Evolutionary conservation across 2,113 vertebrate genomes (phyloP).

Genomic region (Caranx melampygus): DNA sequence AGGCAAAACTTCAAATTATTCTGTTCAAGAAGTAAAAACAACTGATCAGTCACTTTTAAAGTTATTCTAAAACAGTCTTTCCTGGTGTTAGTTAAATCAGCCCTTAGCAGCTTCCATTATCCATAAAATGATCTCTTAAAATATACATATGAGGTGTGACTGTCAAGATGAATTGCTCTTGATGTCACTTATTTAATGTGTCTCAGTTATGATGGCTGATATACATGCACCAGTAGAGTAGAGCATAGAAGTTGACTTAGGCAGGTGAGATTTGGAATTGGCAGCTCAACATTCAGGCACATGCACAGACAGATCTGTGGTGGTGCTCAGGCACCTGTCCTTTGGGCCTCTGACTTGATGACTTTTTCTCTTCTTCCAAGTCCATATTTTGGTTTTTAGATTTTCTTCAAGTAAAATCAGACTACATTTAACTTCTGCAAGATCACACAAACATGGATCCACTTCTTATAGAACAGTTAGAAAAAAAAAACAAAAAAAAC

Average conservation of each 20-base stretch:
- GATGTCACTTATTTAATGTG: slow-evolving; percentile 59
- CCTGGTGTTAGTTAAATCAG: slow-evolving; percentile 63
- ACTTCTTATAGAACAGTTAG: no score
- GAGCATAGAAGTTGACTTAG: slow-evolving; percentile 5
- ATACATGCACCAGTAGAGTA: slow-evolving; percentile 44
- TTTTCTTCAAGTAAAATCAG: neutral
- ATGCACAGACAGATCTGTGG: neutral
- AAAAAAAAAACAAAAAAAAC: no score
- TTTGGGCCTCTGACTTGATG: neutral
- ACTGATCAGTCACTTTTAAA: slow-evolving; percentile 19
- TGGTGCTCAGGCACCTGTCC: neutral
- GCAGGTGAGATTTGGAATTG: slow-evolving; percentile 3
- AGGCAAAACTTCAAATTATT: slow-evolving; percentile 52
- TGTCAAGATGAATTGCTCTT: slow-evolving; percentile 60
- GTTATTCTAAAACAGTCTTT: slow-evolving; percentile 34
- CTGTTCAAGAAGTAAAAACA: slow-evolving; percentile 18
- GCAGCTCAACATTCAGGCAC: slow-evolving; percentile 13
- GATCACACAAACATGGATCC: no score
- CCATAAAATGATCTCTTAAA: slow-evolving; percentile 25
- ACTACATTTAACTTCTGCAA: no score
- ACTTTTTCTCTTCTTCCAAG: neutral
- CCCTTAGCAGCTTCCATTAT: slow-evolving; percentile 48
- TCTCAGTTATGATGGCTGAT: slow-evolving; percentile 27
- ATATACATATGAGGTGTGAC: slow-evolving; percentile 30
- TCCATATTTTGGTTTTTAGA: neutral